Evolutionary conservation across 1,140 invertebrate species (phyloP), one percentile per base, ranked within the genome.

Genomic region (Physella acuta): DNA sequence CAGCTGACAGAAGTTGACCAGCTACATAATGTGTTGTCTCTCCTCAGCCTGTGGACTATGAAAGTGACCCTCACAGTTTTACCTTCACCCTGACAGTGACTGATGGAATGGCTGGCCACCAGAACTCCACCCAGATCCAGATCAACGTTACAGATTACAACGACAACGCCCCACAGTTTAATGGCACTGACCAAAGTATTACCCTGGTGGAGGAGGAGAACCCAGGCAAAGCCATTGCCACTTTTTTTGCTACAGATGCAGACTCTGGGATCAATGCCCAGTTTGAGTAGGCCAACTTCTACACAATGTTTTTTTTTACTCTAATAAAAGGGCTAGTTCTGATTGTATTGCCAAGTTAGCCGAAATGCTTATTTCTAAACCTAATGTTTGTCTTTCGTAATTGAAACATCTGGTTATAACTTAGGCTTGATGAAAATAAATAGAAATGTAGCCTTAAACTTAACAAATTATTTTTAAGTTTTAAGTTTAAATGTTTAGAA

Each of bases 101-200:
- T 30, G 78, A 78, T 66, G 68, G 63, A 26, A 71, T 74, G n/a
- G 71, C 71, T 8, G 52, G 61, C 16, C 78, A 79, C 62, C 44
- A 44, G 53, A 76, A 77, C 34, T 70, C 67, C 1, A 73, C 75
- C 11, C 71, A 75, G 36, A 71, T 79, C 3, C 70, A 75, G 30
- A 74, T 79, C 4, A 74, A 60, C 16, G 74, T 79, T 0, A 70
- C 71, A 24, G 78, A 79, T 68, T 76, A 73, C 55, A 79, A 79
- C 67, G 78, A 79, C 56, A 77, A 78, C 61, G 64, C 73, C 4
- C 77, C 78, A 34, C 59, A 71, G 49, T 78, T 79, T 58, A 51
- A 37, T 1, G 60, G 67, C 11, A 68, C 66, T 52, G 72, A 73
- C 14, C 66, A 72, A 31, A 75, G 69, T n/a, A 70, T 75, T 16